Conservation (phyloP, 1,140 invertebrate species). For the Saccostrea cuccullata region DNA sequence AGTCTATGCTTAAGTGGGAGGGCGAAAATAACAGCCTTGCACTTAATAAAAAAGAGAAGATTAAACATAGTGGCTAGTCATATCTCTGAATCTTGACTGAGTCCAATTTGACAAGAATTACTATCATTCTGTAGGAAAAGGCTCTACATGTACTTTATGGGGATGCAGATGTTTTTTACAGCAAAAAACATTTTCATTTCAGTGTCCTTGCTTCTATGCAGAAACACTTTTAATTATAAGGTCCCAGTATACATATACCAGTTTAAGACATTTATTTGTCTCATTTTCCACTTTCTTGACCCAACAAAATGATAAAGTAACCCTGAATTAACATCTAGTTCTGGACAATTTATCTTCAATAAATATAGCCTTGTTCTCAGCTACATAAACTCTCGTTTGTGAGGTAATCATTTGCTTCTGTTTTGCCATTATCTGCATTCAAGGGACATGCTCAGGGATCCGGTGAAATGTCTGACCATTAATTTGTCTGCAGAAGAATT, state of each 20-base stretch:
- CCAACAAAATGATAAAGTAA: not conserved
- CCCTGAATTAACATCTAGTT: not conserved
- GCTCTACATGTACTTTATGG: not conserved
- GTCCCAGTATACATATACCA: too few species aligned
- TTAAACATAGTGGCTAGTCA: not conserved
- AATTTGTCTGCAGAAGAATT: constrained; percentile 20
- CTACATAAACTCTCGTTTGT: not conserved
- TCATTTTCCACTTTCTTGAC: not conserved
- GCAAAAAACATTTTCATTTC: not conserved
- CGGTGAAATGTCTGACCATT: constrained; percentile 25
- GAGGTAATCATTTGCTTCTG: constrained; percentile 8
- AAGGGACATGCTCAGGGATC: not conserved
- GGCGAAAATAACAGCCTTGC: constrained; percentile 19
- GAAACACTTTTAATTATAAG: not conserved
- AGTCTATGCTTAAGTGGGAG: not conserved
- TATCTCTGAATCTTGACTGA: not conserved
- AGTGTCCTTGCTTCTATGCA: not conserved
- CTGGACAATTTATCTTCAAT: not conserved
- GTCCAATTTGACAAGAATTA: constrained; percentile 9
- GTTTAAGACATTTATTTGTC: not conserved
- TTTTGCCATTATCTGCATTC: constrained; percentile 23
- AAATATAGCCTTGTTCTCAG: not conserved
- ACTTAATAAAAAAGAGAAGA: constrained; percentile 16
- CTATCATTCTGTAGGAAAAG: not conserved
- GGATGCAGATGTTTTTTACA: not conserved